Base-by-base conservation (phyloP, 2,113 vertebrate genomes). In the Crocuta crocuta region DNA sequence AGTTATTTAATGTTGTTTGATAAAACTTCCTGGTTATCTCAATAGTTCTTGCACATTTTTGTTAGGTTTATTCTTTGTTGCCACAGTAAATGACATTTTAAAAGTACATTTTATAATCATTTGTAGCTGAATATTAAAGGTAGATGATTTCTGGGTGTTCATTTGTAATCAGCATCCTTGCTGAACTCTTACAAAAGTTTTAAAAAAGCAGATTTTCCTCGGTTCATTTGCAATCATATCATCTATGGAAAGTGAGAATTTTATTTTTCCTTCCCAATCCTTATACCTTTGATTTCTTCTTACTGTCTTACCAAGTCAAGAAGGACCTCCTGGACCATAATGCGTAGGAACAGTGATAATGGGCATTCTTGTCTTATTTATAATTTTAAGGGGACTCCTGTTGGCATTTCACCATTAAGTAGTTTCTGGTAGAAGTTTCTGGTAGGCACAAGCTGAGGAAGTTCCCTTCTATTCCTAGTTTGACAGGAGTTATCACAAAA, bases 11-110 rank as follows among this genome's bases (percentile, higher is more conserved):
- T 13, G 5, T 33, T 39, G 74, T 95, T 39, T 43, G 91, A 68
- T 86, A 89, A 96, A 78, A 86, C 71, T 35, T 94, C 81, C 83
- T 89, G 48, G 48, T 71, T 87, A 81, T 48, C 24, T 28, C 79
- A 21, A 88, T 53, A 79, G 10, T 58, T 91, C 48, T 65, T 87
- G 23, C 11, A 91, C 55, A 73, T 84, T 83, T 71, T 74, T 53
- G 23, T 63, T 53, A 71, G 31, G 70, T 79, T 80, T 66, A 83
- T 48, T 88, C 80, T 79, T 85, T 89, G 63, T 89, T 71, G 55
- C 39, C 76, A 78, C 8, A 61, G 80, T 61, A 89, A 80, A 68
- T 73, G 13, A 68, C 13, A 94, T 89, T 88, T 86, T 71, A 6
- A 50, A 93, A 66, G 50, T 81, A 91, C 0, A n/a, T 73, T 50